Percentiles rank a stretch among this genome's conserved stretches.
Evolutionary conservation across 2,113 vertebrate species (phyloP).

Genomic region (Dunckerocampus dactyliophorus): DNA sequence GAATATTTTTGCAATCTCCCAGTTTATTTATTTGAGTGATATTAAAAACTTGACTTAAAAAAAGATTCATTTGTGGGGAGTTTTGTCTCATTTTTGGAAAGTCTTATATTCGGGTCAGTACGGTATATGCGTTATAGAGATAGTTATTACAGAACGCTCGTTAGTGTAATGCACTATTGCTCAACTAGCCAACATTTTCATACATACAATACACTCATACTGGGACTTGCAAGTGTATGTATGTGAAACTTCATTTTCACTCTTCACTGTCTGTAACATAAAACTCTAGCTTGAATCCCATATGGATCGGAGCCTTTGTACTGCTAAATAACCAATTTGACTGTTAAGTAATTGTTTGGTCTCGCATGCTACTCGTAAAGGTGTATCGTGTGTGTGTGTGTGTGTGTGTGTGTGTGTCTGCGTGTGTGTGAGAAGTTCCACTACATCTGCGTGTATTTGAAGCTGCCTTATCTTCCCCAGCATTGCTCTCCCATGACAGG

Average conservation of each 20-base stretch:
- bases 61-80: too few relatives aligned
- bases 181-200: background rate
- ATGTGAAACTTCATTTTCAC: too few relatives aligned
- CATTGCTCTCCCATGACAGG: conserved; percentile 57
- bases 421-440: background rate
- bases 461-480: conserved; percentile 60
- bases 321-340: conserved; percentile 3
- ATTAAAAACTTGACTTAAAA: too few relatives aligned
- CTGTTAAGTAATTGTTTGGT: conserved; percentile 8
- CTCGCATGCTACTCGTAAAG: conserved; percentile 26
- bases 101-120: too few relatives aligned
- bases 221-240: too few relatives aligned
- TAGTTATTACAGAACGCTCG: background rate
- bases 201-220: too few relatives aligned
- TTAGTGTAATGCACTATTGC: background rate
- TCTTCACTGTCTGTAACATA: too few relatives aligned
- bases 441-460: conserved; percentile 48
- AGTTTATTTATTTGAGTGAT: too few relatives aligned
- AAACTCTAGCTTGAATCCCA: background rate
- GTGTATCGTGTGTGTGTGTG: background rate
- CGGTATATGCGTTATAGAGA: background rate
- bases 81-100: too few relatives aligned
- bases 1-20: too few relatives aligned
- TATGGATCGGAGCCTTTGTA: background rate
- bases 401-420: too few relatives aligned